Evolutionary conservation across 2,888 invertebrate species (phyloP), one percentile per base, ranked within the genome.

Genomic region (Plusia festucae): DNA sequence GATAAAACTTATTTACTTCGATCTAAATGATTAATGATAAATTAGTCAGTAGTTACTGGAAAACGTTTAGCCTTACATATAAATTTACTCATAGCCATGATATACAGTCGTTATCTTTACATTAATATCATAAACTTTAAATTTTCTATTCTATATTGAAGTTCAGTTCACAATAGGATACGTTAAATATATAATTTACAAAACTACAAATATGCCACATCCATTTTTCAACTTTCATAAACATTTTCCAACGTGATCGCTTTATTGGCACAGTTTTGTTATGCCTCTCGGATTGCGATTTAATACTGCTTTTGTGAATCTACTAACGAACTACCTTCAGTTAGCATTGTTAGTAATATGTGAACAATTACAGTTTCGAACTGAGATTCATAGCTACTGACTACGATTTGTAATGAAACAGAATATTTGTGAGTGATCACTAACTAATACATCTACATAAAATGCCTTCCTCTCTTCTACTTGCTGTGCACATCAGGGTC

Each of bases 281-380:
- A 54, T 53, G 52, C 44, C 53, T 44, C 58, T 63, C 59, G 66
- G 63, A 66, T 70, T 69, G 63, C 54, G 13, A 64, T 56, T 52
- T 73, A 77, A 70, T 78, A 65, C 60, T 61, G 59, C 65, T 69
- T 73, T 69, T 63, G 65, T 56, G 65, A 77, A 63, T 55, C 74
- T 54, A 60, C 78, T 68, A 77, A 72, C 75, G 73, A 77, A 73
- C 68, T 65, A 60, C 27, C 68, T 54, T 49, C 53, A 53, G 32
- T 18, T 22, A 54, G 27, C n/a, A 53, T 72, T 55, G 56, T 64
- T 67, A 56, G 61, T 61, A 64, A 57, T 67, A 76, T 72, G 59
- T 53, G 51, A 71, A 64, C 64, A 71, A 60, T 55, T 57, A 13
- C 40, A 51, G 24, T 52, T 55, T 27, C n/a, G 16, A 24, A 13